phyloP scores from a whole-genome alignment of 2,113 vertebrate genomes.

The Phylloscopus whistleri region DNA sequence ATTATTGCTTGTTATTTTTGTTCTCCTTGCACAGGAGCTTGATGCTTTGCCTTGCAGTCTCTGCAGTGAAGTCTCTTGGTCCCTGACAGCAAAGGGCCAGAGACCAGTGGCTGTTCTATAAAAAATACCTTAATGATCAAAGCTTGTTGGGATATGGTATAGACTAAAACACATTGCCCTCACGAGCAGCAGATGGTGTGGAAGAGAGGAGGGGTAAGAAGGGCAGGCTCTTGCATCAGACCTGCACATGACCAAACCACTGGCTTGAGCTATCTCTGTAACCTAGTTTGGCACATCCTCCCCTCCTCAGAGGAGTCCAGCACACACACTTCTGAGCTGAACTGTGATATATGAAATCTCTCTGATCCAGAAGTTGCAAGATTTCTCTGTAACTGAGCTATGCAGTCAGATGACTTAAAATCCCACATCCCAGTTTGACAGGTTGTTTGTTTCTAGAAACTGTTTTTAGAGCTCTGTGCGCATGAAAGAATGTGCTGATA shows the following conservation, averaged over 20 bases:
- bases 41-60: neutral
- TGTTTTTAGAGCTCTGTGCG: neutral
- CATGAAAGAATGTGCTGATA: neutral
- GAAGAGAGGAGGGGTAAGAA: neutral
- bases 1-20: neutral
- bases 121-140: neutral
- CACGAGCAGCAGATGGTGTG: neutral
- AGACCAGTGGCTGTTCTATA: neutral
- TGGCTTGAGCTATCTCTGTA: neutral
- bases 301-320: neutral
- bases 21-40: neutral
- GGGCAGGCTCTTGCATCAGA: neutral
- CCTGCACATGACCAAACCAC: neutral
- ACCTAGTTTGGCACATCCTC: neutral
- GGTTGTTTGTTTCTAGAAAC: neutral
- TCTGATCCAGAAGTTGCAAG: neutral
- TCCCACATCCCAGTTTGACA: neutral
- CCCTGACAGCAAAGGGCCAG: neutral
- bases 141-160: neutral
- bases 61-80: neutral
- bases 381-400: neutral
- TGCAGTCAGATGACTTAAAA: slow-evolving; percentile 4
- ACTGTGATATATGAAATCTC: neutral
- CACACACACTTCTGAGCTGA: neutral
- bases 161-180: neutral